Conservation (phyloP, 2,113 vertebrate genomes). For the Galeopterus variegatus region DNA sequence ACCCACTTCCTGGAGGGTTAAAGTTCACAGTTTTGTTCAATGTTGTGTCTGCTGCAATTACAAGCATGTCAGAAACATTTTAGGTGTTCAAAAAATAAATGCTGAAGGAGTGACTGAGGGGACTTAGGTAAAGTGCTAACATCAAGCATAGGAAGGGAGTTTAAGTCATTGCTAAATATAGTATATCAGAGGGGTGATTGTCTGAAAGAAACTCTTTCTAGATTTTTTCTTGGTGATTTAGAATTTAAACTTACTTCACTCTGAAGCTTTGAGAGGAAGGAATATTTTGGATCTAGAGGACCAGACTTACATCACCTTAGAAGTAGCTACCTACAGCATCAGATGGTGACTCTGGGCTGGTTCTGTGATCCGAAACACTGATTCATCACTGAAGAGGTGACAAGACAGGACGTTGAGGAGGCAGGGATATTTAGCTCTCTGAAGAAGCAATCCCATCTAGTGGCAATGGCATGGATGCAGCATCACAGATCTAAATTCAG, state of each 20-base stretch:
- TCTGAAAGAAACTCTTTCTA: background rate
- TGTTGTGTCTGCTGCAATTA: background rate
- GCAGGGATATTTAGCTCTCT: background rate
- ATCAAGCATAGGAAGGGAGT: background rate
- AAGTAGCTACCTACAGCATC: background rate
- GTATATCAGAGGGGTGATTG: background rate
- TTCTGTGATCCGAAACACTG: background rate
- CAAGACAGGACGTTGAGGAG: background rate
- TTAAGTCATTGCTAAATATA: background rate
- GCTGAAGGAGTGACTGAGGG: background rate
- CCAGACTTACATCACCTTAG: background rate
- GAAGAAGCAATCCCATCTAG: too few species aligned
- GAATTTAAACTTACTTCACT: background rate
- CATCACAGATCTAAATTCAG: background rate
- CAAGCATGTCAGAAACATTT: background rate
- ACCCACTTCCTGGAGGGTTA: background rate
- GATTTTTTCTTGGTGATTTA: background rate
- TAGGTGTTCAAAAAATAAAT: background rate
- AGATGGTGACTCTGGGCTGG: background rate
- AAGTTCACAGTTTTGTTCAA: background rate
- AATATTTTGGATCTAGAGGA: background rate
- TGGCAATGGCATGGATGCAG: background rate
- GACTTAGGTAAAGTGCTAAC: background rate
- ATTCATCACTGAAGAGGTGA: background rate
- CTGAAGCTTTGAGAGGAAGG: background rate